A percentile compares a stretch with the other conserved stretches of the same genome.
Evolutionary conservation across 2,113 vertebrate genomes (phyloP).

Genomic region (Perognathus longimembris): DNA sequence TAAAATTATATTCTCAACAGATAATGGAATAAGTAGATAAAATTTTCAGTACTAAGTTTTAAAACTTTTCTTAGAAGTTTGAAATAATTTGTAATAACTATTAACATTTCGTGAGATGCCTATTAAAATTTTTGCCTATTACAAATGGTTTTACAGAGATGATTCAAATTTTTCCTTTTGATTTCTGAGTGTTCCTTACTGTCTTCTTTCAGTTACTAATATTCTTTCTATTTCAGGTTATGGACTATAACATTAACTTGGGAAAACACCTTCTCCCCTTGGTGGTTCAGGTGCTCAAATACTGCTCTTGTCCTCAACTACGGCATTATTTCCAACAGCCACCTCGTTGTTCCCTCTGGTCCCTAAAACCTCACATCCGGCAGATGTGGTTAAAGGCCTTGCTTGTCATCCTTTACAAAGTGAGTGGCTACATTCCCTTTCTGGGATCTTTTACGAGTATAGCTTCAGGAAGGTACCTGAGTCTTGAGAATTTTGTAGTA

Average conservation of each 20-base stretch:
- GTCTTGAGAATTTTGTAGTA: neutral
- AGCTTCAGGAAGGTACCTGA: neutral
- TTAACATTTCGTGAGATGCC: neutral
- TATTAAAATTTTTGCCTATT: neutral
- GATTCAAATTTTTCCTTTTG: constrained; percentile 2
- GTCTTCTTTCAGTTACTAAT: constrained; percentile 64
- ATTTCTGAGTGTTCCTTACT: neutral
- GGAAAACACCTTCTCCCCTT: constrained; percentile 98
- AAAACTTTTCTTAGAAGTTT: too few relatives aligned
- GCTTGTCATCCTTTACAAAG: constrained; percentile 99
- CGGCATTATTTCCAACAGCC: constrained; percentile 99
- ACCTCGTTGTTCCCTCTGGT: constrained; percentile 98
- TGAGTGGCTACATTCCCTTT: constrained; percentile 74
- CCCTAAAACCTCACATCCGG: constrained; percentile 95
- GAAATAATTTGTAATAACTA: neutral
- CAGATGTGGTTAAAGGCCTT: constrained; percentile 99
- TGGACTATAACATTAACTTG: constrained; percentile 98
- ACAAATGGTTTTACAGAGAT: neutral
- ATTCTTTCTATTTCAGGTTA: constrained; percentile 90
- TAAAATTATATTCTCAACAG: neutral
- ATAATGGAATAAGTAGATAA: constrained; percentile 1
- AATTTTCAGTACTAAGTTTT: neutral
- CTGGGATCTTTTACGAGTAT: neutral
- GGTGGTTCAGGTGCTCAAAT: constrained; percentile 98
- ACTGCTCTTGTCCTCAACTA: constrained; percentile 97